Evolutionary conservation across 1,140 invertebrate species (phyloP).

Genomic region (Pectinophora gossypiella): DNA sequence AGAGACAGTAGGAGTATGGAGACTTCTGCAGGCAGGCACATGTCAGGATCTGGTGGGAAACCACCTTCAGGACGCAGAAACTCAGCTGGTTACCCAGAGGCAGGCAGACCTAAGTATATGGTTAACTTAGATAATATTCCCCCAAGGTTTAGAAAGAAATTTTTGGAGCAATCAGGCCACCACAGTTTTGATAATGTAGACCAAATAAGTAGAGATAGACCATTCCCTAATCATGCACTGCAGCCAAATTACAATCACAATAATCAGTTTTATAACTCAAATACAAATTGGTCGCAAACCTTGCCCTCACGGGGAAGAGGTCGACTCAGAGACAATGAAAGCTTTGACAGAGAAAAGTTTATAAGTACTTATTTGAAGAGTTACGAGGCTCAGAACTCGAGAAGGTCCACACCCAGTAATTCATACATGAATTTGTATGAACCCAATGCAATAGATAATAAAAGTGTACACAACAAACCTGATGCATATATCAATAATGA

Average conservation of each 20-base stretch:
- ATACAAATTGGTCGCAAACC: constrained; percentile 66
- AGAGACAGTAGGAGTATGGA: constrained; percentile 74
- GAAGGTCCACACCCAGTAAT: constrained; percentile 65
- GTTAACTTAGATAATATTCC: constrained; percentile 69
- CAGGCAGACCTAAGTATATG: constrained; percentile 47
- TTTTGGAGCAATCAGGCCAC: constrained; percentile 65
- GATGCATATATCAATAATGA: constrained; percentile 33
- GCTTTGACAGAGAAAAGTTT: constrained; percentile 68
- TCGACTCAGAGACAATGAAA: constrained; percentile 58
- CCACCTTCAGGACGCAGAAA: constrained; percentile 70
- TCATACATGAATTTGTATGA: constrained; percentile 64
- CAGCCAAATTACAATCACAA: constrained; percentile 40
- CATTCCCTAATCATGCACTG: constrained; percentile 36
- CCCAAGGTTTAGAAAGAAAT: constrained; percentile 71
- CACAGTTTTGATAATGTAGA: constrained; percentile 62
- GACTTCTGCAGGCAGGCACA: constrained; percentile 55
- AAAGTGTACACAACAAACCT: constrained; percentile 30
- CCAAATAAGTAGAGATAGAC: constrained; percentile 48
- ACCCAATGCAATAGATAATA: constrained; percentile 37
- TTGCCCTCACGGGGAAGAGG: constrained; percentile 68
- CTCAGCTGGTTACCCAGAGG: constrained; percentile 58
- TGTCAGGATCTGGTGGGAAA: constrained; percentile 58
- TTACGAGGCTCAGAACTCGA: constrained; percentile 62
- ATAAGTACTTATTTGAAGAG: constrained; percentile 58
- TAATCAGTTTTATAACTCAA: constrained; percentile 39